Base-by-base conservation (phyloP, 2,888 invertebrate species). In the Chelonus formosanus region DNA sequence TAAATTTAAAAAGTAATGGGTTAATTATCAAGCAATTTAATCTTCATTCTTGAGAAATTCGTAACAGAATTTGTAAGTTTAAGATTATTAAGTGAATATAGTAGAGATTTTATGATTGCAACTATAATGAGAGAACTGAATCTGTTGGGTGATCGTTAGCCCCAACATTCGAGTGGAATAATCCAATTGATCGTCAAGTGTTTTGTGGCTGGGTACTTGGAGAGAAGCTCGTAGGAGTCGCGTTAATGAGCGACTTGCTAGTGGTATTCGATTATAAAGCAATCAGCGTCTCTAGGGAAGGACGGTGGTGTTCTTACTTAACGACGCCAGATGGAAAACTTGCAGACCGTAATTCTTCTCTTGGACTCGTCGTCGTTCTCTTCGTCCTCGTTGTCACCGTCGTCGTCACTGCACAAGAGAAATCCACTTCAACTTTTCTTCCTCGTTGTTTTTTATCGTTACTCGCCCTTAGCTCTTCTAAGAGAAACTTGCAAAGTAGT, bases 241-340 rank as follows among this genome's bases (percentile, higher is more conserved):
- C 54, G 66, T 50, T 66, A 66, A 66, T 66, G 66, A 43, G 66
- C 61, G 44, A 67, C 67, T 66, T 70, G 67, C 70, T 70, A 67
- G 72, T 70, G 71, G 74, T 73, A 78, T 79, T 76, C 78, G 76
- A 79, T 78, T 78, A 78, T 76, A 78, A 79, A 77, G 76, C 73
- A 76, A 79, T 79, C 79, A 78, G 76, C 74, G 74, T 71, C 58
- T 10, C n/a, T 10, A 61, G 32, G 56, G 54, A 60, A 48, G 43
- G 48, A 31, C 50, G 66, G 64, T 71, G 71, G 74, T 71, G 73
- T 69, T 70, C 65, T 69, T 67, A 73, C 73, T 76, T 77, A 79
- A 78, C 76, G 75, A 76, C 75, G 74, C 74, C 75, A 75, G 75
- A 77, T 75, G 77, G 75, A 75, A 77, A 76, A 75, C 75, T 74